Percentiles rank a stretch among this genome's conserved stretches.
Evolutionary conservation across 2,797 vertebrate species (phyloP).

Genomic region (Melanotaenia parkinsoni): DNA sequence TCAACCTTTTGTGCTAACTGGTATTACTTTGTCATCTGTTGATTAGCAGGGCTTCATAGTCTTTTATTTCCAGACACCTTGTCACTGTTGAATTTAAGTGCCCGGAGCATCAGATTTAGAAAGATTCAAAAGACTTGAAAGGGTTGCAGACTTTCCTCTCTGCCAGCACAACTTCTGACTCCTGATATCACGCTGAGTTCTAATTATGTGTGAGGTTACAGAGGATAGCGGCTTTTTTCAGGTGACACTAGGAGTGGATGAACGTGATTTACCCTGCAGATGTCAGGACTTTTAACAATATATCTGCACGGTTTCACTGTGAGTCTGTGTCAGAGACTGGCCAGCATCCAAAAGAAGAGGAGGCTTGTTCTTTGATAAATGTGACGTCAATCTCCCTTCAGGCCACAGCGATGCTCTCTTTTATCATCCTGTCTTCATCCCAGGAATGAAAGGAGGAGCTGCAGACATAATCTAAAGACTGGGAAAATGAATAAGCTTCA

Average conservation of each 20-base stretch:
- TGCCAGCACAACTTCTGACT: neutral
- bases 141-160: neutral
- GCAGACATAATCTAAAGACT: slow-evolving; percentile 29
- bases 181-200: neutral
- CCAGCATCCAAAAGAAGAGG: slow-evolving; percentile 41
- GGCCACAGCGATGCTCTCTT: slow-evolving; percentile 30
- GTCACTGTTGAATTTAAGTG: neutral
- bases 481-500: slow-evolving; percentile 17
- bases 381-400: slow-evolving; percentile 7
- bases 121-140: slow-evolving; percentile 24
- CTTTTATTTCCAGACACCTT: neutral
- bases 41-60: neutral
- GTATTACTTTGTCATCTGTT: neutral
- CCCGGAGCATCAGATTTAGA: slow-evolving; percentile 19
- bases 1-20: neutral
- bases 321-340: slow-evolving; percentile 40
- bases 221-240: slow-evolving; percentile 17
- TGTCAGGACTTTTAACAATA: slow-evolving; percentile 17
- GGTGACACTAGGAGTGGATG: slow-evolving; percentile 11
- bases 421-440: slow-evolving; percentile 41
- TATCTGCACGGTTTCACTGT: slow-evolving; percentile 14
- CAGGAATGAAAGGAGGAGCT: slow-evolving; percentile 29
- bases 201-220: neutral
- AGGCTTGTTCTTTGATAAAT: slow-evolving; percentile 47
- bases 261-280: slow-evolving; percentile 14